phyloP scores from a whole-genome alignment of 2,113 vertebrate genomes.

The Desmodus rotundus region DNA sequence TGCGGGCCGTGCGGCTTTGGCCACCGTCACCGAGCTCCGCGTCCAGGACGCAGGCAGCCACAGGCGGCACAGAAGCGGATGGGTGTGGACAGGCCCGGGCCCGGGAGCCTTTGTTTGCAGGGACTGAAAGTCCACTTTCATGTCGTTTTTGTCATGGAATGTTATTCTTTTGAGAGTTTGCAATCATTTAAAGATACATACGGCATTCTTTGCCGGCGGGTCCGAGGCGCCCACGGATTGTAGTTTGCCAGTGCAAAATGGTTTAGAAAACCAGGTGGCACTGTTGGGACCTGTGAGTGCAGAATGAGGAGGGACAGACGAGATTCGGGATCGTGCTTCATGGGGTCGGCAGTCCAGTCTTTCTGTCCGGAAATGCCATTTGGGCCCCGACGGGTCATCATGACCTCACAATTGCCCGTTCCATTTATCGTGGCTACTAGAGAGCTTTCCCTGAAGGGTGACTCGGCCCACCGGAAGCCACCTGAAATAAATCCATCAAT shows the following conservation, averaged over 20 bases:
- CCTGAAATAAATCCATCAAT: not conserved
- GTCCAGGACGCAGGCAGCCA: not conserved
- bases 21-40: not conserved
- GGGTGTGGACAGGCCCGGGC: not conserved
- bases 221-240: fast-evolving
- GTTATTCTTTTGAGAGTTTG: not conserved
- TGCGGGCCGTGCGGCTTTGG: not conserved
- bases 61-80: fast-evolving
- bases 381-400: not conserved
- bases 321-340: fast-evolving
- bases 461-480: not conserved
- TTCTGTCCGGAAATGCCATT: not conserved
- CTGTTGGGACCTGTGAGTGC: not conserved
- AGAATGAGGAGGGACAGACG: not conserved
- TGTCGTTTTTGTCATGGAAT: not conserved
- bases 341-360: not conserved
- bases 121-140: not conserved
- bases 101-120: not conserved
- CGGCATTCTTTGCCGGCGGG: not conserved
- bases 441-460: not conserved
- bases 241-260: not conserved
- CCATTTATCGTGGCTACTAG: not conserved
- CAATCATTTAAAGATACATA: not conserved
- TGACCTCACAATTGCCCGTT: not conserved
- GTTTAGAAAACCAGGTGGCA: fast-evolving